These are phyloP conservation scores for Alauda arvensis DNA, from an alignment of 2,797 vertebrate species.

Conservation along the genomic window DNA sequence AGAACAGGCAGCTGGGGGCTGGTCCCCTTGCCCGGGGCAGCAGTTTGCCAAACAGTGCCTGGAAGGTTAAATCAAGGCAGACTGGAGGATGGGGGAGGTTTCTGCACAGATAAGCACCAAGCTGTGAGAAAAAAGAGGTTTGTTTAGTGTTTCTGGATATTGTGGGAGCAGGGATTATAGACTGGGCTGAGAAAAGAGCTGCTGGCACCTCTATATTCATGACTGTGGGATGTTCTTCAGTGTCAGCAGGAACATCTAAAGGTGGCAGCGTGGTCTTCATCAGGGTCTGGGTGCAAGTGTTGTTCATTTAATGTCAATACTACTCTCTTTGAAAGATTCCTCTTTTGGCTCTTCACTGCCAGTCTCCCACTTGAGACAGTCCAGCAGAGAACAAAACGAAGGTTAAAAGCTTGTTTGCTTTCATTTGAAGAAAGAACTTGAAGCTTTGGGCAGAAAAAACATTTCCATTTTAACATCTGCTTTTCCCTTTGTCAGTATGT, in stretches of 20 bases:
- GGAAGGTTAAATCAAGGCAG: background rate
- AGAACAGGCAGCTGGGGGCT: background rate
- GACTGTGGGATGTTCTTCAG: background rate
- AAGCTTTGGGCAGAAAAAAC: slow-evolving; percentile 4
- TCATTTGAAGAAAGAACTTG: background rate
- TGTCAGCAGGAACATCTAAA: background rate
- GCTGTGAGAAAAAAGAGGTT: background rate
- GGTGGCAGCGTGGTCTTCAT: background rate
- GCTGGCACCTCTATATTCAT: background rate
- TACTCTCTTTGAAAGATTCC: background rate
- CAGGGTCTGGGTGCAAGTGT: background rate
- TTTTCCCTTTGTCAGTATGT: background rate
- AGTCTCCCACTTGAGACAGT: background rate
- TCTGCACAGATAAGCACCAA: background rate
- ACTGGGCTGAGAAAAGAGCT: background rate
- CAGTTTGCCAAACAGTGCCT: background rate
- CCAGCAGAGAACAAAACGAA: background rate
- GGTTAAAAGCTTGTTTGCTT: background rate
- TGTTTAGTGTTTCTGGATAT: background rate
- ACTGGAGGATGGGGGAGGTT: background rate
- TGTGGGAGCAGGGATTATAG: background rate
- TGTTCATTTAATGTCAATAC: background rate
- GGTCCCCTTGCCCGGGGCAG: fast-evolving
- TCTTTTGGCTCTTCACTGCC: background rate
- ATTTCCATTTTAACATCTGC: background rate